Evolutionary conservation across 2,888 invertebrate species (phyloP), one percentile per base, ranked within the genome.

Genomic region (Trissolcus brochymenae): DNA sequence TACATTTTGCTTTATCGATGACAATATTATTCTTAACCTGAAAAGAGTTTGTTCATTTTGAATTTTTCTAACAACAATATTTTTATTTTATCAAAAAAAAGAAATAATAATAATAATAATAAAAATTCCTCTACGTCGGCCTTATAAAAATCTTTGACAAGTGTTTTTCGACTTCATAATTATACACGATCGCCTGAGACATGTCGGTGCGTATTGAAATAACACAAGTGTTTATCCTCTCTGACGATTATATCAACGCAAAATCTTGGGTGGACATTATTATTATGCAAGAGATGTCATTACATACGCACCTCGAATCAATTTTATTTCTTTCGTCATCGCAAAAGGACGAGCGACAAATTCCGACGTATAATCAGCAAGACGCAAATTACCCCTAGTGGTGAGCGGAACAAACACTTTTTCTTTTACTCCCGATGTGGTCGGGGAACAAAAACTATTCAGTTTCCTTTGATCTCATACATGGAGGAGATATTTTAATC

Each of bases 281-380:
- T 67, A 55, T 66, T 40, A 66, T 66, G 73, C 66, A 66, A 66
- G 66, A 9, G 56, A 14, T 66, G 66, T 66, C 61, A 73, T 67
- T 72, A 59, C 46, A 19, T 43, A 55, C 16, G 56, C 61, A 40
- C 66, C 65, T 54, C 17, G 40, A 29, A 50, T 56, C 41, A 55
- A 64, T 64, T 54, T 60, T 60, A 61, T 73, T 73, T 55, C 46
- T 73, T 59, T 57, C 66, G 35, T 66, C 66, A 53, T 54, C 25
- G 55, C 50, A n/a, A 46, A 14, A n/a, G 25, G 17, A 61, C 50
- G 61, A 73, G 54, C 60, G 65, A 73, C 65, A 73, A 65, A 66
- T 73, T 65, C 60, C 60, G 17, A 6, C 16, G 14, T 51, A 14
- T 16, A 14, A n/a, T 16, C 46, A 16, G 14, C 46, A 14, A 46